Conservation (phyloP, 2,113 vertebrate species). For the Tetraodon nigroviridis region DNA sequence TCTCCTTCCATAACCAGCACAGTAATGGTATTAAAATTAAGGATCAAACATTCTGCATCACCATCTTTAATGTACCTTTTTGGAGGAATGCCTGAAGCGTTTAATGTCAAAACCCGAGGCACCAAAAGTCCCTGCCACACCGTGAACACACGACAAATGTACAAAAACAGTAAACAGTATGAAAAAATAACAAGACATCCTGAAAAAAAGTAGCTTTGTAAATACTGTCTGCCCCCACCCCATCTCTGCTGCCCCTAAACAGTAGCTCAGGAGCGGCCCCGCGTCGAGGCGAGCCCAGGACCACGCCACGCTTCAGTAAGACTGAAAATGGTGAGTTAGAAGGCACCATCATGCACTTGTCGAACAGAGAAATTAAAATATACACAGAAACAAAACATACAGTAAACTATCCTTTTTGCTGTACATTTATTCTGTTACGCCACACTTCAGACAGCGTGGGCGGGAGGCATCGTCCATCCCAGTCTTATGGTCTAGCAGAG, state of each 20-base stretch:
- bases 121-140: conserved; percentile 62
- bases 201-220: conserved; percentile 74
- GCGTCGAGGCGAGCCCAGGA: conserved; percentile 77
- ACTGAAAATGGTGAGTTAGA: conserved; percentile 90
- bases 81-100: conserved; percentile 38
- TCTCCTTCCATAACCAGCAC: neutral
- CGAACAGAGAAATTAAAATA: conserved; percentile 58
- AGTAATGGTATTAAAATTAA: conserved; percentile 73
- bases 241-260: conserved; percentile 61
- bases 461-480: conserved; percentile 67
- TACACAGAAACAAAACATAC: conserved; percentile 73
- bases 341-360: conserved; percentile 94
- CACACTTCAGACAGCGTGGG: conserved; percentile 39
- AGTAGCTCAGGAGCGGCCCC: conserved; percentile 72
- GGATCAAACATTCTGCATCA: conserved; percentile 28
- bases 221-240: conserved; percentile 83
- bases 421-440: conserved; percentile 80
- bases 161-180: conserved; percentile 71
- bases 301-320: conserved; percentile 81
- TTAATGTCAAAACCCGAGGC: conserved; percentile 56
- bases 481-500: conserved; percentile 70
- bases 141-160: conserved; percentile 61
- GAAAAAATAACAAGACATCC: conserved; percentile 63
- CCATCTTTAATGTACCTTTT: conserved; percentile 57
- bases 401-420: conserved; percentile 85